Conservation (phyloP, 2,113 vertebrate genomes). For the Prolemur simus region DNA sequence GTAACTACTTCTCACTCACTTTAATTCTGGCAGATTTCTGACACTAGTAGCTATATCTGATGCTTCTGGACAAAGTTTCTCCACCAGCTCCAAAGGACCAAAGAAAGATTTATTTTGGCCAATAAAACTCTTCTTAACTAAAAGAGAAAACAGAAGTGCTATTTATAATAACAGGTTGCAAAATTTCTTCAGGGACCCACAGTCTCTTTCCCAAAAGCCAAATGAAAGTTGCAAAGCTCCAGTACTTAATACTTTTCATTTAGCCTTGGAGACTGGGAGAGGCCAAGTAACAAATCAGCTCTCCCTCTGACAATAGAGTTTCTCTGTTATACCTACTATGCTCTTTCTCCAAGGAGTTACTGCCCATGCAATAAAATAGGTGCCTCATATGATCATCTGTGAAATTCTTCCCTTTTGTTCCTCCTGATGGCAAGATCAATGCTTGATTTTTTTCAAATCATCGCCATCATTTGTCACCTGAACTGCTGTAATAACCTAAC, state of each 20-base stretch:
- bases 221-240: background rate
- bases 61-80: constrained; percentile 97
- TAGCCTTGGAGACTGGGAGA: background rate
- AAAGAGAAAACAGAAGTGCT: constrained; percentile 68
- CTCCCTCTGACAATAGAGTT: background rate
- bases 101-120: constrained; percentile 97
- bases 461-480: background rate
- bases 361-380: background rate
- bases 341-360: background rate
- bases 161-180: constrained; percentile 44
- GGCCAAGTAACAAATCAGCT: background rate
- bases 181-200: background rate
- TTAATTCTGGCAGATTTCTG: constrained; percentile 95
- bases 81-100: constrained; percentile 96
- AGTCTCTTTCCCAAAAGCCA: background rate
- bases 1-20: constrained; percentile 85
- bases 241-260: background rate
- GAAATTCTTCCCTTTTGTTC: background rate
- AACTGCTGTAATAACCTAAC: background rate
- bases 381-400: background rate
- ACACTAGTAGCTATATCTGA: constrained; percentile 95
- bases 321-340: background rate
- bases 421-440: background rate
- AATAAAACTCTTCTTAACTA: constrained; percentile 97
- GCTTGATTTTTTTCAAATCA: background rate